Percentiles rank a stretch among this genome's conserved stretches.
These are phyloP conservation scores for Pseudomyrmex flavicornis DNA, from an alignment of 1,140 invertebrate species.

Conservation along the genomic window DNA sequence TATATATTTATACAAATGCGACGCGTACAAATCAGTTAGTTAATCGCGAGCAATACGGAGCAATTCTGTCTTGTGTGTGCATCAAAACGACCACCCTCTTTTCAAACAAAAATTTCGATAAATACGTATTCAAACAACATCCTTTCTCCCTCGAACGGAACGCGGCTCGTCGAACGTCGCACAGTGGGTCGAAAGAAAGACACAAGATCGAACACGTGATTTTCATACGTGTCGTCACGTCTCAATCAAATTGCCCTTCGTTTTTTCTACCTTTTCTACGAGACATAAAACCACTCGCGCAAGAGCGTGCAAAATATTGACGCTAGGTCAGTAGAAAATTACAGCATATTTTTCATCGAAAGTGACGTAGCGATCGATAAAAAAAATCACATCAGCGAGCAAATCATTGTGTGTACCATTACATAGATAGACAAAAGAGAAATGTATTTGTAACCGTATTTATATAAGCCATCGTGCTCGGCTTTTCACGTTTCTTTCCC, in stretches of 20 bases:
- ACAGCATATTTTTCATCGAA: background rate
- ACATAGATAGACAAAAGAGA: background rate
- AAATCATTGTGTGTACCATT: background rate
- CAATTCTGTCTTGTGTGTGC: slow-evolving; percentile 52
- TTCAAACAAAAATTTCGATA: slow-evolving; percentile 50
- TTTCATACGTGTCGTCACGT: background rate
- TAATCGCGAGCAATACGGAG: background rate
- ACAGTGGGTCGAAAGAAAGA: background rate
- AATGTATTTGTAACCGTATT: background rate
- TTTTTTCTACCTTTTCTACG: slow-evolving; percentile 41
- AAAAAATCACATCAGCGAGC: background rate
- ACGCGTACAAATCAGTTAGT: no score
- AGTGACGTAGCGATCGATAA: background rate
- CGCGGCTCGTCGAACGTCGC: background rate
- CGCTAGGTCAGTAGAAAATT: background rate
- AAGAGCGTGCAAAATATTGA: background rate
- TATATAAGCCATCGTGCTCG: background rate
- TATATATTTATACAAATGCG: no score
- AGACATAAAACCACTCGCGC: slow-evolving; percentile 6
- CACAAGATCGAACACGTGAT: background rate
- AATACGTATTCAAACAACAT: slow-evolving; percentile 32
- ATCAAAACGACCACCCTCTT: slow-evolving; percentile 52
- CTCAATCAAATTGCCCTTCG: slow-evolving; percentile 8
- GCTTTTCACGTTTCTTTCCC: no score
- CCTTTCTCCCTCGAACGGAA: slow-evolving; percentile 34